Conservation (phyloP, 1,140 invertebrate genomes). For the Cephus cinctus region DNA sequence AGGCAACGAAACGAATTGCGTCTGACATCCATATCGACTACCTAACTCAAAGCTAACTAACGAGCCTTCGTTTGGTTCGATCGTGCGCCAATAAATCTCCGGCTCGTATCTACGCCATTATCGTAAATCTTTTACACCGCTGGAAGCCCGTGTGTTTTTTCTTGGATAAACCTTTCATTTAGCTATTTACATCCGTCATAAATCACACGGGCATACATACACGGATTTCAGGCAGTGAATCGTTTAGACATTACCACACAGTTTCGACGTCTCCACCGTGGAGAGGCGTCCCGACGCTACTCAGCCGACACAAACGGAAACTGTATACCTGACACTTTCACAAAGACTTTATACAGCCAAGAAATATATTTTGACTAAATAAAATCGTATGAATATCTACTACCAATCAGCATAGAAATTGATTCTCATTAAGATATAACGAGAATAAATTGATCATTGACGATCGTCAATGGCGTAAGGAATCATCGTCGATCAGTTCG, state of each 20-base stretch:
- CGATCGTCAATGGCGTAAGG: no score
- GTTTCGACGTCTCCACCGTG: constrained; percentile 14
- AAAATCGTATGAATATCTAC: no score
- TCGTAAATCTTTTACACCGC: constrained; percentile 37
- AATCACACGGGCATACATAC: constrained; percentile 18
- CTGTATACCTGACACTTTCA: no score
- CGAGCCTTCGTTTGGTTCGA: constrained; percentile 43
- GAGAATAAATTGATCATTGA: no score
- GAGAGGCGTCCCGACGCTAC: no score
- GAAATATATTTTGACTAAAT: no score
- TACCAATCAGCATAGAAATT: no score
- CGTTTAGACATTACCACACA: constrained; percentile 21
- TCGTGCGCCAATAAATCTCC: constrained; percentile 32
- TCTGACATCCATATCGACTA: constrained; percentile 50
- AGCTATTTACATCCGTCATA: constrained; percentile 29
- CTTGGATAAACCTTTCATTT: constrained; percentile 42
- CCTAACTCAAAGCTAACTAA: constrained; percentile 48
- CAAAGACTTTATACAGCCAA: no score
- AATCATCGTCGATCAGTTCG: no score
- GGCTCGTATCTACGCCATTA: constrained; percentile 36
- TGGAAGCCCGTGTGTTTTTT: constrained; percentile 22
- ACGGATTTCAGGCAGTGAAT: constrained; percentile 20
- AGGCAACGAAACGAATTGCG: constrained; percentile 50
- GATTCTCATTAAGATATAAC: no score
- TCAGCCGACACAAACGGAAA: no score